Base-by-base conservation (phyloP, 2,888 invertebrate species). In the Tetanocera ferruginea region DNA sequence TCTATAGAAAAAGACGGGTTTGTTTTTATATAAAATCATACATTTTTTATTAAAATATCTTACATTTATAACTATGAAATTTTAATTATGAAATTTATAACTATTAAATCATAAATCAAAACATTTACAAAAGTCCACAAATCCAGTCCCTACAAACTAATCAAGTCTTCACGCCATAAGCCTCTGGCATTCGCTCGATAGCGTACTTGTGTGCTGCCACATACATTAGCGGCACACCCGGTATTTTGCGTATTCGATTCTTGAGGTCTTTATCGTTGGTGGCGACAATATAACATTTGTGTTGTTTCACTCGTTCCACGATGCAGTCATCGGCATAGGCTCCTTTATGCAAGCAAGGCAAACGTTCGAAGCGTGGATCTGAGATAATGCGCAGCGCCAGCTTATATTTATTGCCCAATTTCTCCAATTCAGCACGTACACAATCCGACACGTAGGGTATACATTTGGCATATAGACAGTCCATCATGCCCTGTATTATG, bases 241-340 rank as follows among this genome's bases (percentile, higher is more conserved):
- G 98, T 83, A 99, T 96, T 91, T 99, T 99, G 77, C 99, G 91
- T 82, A 99, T 96, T 86, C 99, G 93, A 85, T 97, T 92, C 89
- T 98, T 98, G 80, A 99, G 91, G 89, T 99, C 99, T 90, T 96
- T 98, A 90, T 99, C 99, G 91, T 98, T 99, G 17, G 99, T 99
- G 1, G 98, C 99, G 49, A 99, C 98, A 86, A 99, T 99, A 89
- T 98, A 99, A 91, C 99, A 99, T 88, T 99, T 99, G 89, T 99
- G 98, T 92, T 99, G 97, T 4, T 95, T 97, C 1, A 99, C 95
- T 85, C 99, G 92, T 87, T 99, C 96, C 1, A 99, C 97, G 76
- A 99, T 91, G 89, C 99, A 99, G 90, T 99, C 99, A 91, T 99
- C 99, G 80, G 99, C 99, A 91, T 99, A 99, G 0, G 98, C 98